Percentiles rank a stretch among this genome's conserved stretches.
Evolutionary conservation across 2,888 invertebrate species (phyloP).

Genomic region (Drosophila yooni): DNA sequence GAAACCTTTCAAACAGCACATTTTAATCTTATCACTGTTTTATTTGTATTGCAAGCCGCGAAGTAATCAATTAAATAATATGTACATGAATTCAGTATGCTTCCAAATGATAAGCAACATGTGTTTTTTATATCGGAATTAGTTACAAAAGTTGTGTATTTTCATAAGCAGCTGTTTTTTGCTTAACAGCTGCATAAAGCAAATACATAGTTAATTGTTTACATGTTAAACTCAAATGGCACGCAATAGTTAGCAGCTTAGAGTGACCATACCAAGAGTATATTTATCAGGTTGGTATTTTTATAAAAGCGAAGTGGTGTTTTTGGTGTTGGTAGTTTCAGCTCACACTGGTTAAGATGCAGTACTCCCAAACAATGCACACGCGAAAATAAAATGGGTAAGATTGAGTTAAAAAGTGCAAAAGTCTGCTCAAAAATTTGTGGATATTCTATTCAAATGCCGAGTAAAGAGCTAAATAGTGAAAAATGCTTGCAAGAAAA

Average conservation of each 20-base stretch:
- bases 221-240: conserved; percentile 32
- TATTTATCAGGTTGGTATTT: conserved; percentile 25
- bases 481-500: conserved; percentile 7
- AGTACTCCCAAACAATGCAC: conserved; percentile 70
- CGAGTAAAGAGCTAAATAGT: not conserved
- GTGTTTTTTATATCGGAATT: not conserved
- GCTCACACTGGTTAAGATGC: conserved; percentile 54
- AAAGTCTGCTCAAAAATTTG: conserved; percentile 31
- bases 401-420: conserved; percentile 69
- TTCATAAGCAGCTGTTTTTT: conserved; percentile 25
- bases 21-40: conserved; percentile 51
- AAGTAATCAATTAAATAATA: conserved; percentile 42
- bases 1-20: conserved; percentile 40
- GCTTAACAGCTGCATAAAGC: not conserved
- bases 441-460: conserved; percentile 4
- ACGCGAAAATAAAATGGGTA: conserved; percentile 77
- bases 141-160: not conserved
- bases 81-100: conserved; percentile 51
- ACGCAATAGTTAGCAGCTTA: conserved; percentile 2
- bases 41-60: conserved; percentile 43
- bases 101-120: conserved; percentile 25
- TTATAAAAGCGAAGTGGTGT: conserved; percentile 3
- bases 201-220: conserved; percentile 11
- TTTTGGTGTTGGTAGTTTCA: conserved; percentile 14
- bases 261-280: conserved; percentile 20